Evolutionary conservation across 2,888 invertebrate genomes (phyloP).

Genomic region (Diarsia rubi): DNA sequence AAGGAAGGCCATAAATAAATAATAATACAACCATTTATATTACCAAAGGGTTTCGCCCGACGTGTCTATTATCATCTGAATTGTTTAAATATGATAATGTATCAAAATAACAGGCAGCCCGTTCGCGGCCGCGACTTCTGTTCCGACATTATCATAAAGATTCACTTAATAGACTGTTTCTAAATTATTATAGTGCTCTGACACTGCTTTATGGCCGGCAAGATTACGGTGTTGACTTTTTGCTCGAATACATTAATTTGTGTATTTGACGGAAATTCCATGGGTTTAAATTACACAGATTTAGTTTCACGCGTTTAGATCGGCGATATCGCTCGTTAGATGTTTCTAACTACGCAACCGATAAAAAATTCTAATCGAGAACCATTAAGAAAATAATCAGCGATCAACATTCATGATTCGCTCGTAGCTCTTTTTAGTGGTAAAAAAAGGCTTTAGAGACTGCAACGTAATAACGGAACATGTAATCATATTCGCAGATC

Average conservation of each 20-base stretch:
- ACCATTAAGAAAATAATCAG: slow-evolving; percentile 76
- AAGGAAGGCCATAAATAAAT: slow-evolving; percentile 91
- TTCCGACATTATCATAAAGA: slow-evolving; percentile 89
- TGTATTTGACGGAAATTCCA: slow-evolving; percentile 73
- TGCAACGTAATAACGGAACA: slow-evolving; percentile 78
- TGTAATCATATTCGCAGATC: slow-evolving; percentile 84
- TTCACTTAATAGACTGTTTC: slow-evolving; percentile 90
- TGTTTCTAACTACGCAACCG: slow-evolving; percentile 65
- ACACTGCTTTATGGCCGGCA: slow-evolving; percentile 84
- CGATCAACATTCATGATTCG: slow-evolving; percentile 78
- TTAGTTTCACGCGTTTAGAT: slow-evolving; percentile 60
- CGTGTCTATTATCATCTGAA: slow-evolving; percentile 91
- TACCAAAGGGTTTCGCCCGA: slow-evolving; percentile 90
- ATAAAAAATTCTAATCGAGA: slow-evolving; percentile 74
- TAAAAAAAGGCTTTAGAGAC: slow-evolving; percentile 77
- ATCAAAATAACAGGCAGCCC: slow-evolving; percentile 90
- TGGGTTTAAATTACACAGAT: slow-evolving; percentile 69
- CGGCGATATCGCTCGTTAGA: slow-evolving; percentile 60
- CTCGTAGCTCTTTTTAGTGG: slow-evolving; percentile 72
- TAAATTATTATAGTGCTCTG: slow-evolving; percentile 88
- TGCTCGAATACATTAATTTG: slow-evolving; percentile 77
- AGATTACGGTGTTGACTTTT: slow-evolving; percentile 83
- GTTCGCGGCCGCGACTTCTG: slow-evolving; percentile 89
- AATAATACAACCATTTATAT: slow-evolving; percentile 91
- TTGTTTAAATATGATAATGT: slow-evolving; percentile 91